Conservation (phyloP, 2,113 vertebrate species). For the Oxyruncus cristatus region DNA sequence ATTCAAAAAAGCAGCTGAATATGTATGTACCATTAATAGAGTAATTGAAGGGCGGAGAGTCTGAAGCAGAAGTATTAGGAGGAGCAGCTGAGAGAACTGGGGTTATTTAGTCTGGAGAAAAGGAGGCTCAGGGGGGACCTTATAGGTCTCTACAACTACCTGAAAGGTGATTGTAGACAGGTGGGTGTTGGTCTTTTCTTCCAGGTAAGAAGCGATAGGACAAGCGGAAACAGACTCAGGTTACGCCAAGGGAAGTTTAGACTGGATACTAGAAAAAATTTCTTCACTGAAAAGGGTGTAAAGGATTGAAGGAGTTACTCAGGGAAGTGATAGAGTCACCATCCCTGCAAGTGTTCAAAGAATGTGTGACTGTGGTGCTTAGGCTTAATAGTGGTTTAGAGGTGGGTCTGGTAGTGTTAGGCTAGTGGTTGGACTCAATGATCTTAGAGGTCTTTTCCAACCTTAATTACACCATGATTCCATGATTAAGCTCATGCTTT, state of each 20-base stretch:
- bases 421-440: background rate
- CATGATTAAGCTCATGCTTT: background rate
- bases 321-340: background rate
- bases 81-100: background rate
- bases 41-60: background rate
- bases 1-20: background rate
- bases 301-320: background rate
- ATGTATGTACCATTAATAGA: background rate
- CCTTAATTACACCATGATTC: background rate
- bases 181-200: background rate
- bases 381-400: too few species aligned
- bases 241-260: background rate
- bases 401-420: background rate
- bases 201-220: fast-evolving
- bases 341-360: background rate
- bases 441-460: background rate
- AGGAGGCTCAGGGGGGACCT: fast-evolving
- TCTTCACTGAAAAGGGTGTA: background rate
- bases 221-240: background rate
- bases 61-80: background rate
- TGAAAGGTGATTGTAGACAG: too few species aligned
- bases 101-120: background rate
- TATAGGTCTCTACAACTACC: background rate
- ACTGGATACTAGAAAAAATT: background rate
- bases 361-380: background rate